Percentiles rank a stretch among this genome's conserved stretches.
Conservation (phyloP, 2,797 vertebrate genomes). For the Acanthiza pusilla region DNA sequence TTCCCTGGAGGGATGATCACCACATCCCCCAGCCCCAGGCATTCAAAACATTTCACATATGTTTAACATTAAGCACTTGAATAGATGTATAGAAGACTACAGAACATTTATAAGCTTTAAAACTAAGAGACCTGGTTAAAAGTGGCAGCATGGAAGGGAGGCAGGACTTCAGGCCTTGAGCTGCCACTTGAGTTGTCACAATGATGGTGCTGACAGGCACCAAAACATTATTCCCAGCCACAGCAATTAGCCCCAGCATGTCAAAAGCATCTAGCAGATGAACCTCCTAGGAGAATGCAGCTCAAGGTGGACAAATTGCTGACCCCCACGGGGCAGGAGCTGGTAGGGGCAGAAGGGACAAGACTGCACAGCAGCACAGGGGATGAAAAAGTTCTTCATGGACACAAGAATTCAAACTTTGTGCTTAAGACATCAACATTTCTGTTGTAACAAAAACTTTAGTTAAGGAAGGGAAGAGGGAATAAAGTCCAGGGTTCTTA, state of each 20-base stretch:
- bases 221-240: not conserved
- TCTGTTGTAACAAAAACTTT: not conserved
- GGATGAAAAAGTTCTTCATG: not conserved
- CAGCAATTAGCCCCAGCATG: not conserved
- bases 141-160: not conserved
- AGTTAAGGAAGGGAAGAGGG: not conserved
- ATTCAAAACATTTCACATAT: not conserved
- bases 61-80: not conserved
- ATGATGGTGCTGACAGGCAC: fast-evolving
- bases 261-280: not conserved
- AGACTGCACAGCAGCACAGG: not conserved
- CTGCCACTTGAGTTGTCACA: not conserved
- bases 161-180: not conserved
- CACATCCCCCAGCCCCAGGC: not conserved
- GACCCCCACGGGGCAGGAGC: not conserved
- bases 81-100: not conserved
- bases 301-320: not conserved
- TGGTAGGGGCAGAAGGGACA: not conserved
- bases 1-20: not conserved
- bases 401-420: fast-evolving
- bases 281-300: not conserved
- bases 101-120: not conserved
- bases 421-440: not conserved
- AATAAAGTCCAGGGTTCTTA: not conserved
- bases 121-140: not conserved